Evolutionary conservation across 2,113 vertebrate genomes (phyloP), one percentile per base, ranked within the genome.

Genomic region (Falco punctatus): DNA sequence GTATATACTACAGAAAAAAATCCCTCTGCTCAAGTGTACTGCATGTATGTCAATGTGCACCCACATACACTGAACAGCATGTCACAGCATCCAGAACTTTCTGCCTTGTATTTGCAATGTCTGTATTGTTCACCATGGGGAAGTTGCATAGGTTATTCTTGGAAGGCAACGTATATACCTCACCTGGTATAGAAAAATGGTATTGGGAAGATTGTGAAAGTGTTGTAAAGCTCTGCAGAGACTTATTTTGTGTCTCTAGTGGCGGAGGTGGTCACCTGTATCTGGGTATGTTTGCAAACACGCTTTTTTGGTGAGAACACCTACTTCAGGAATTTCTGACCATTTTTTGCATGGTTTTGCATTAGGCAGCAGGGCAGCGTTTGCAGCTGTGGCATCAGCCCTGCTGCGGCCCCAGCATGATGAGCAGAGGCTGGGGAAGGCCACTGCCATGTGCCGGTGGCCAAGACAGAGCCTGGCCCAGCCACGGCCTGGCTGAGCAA

Each of bases 41-140:
- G 15, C 2, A 0, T 28, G 5, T 49, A 7, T 24, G 27, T 30
- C 72, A 44, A 3, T 44, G 12, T 5, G 3, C 26, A 44, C 15
- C 22, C n/a, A 67, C 49, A 20, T 67, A 21, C 0, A 21, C 0
- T 18, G 21, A 62, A 42, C 51, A 49, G 14, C 17, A 0, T 32
- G 17, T 66, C 30, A 35, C 20, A 16, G 28, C 52, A 15, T 40
- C 15, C 20, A 48, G 69, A 19, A 17, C 26, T 30, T 64, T 52
- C 15, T 48, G 26, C 20, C 40, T 46, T 1, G 0, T 55, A 8
- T 72, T 81, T 83, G 44, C 33, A 14, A 2, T 51, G n/a, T 73
- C 32, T 62, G 0, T 77, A 3, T 54, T 35, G 27, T n/a, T 83
- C 51, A 8, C 21, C 6, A 1, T n/a, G 17, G 44, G 32, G 33